Conservation (phyloP, 2,113 vertebrate genomes). For the Thermophis baileyi region DNA sequence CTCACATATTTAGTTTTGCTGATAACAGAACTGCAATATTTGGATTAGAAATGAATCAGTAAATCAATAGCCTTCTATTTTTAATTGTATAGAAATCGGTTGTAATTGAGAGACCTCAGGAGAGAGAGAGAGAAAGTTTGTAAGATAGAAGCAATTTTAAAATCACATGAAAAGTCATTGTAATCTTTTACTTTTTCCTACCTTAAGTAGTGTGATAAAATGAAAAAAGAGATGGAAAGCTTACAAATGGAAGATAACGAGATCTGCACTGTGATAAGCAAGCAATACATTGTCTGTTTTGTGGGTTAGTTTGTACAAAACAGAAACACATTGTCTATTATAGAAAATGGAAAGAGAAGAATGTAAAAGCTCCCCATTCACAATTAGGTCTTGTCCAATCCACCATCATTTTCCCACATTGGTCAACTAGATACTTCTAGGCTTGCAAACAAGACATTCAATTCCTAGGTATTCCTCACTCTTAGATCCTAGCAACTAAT, state of each 20-base stretch:
- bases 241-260: not conserved
- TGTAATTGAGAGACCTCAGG: not conserved
- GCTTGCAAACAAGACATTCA: not conserved
- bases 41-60: not conserved
- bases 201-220: not conserved
- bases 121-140: not conserved
- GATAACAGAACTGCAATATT: not conserved
- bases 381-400: not conserved
- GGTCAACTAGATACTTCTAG: not conserved
- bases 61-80: not conserved
- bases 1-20: not conserved
- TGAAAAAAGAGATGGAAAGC: not conserved
- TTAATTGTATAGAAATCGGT: not conserved
- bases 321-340: not conserved
- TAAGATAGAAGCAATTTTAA: not conserved
- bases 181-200: not conserved
- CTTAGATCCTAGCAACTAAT: not conserved
- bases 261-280: not conserved
- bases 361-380: not conserved
- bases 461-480: not conserved
- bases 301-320: not conserved
- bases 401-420: not conserved
- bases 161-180: not conserved
- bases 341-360: not conserved
- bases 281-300: not conserved